A percentile compares a stretch with the other conserved stretches of the same genome.
These are phyloP conservation scores for Augochlorella aurata DNA, from an alignment of 2,888 invertebrate genomes.

Conservation along the genomic window DNA sequence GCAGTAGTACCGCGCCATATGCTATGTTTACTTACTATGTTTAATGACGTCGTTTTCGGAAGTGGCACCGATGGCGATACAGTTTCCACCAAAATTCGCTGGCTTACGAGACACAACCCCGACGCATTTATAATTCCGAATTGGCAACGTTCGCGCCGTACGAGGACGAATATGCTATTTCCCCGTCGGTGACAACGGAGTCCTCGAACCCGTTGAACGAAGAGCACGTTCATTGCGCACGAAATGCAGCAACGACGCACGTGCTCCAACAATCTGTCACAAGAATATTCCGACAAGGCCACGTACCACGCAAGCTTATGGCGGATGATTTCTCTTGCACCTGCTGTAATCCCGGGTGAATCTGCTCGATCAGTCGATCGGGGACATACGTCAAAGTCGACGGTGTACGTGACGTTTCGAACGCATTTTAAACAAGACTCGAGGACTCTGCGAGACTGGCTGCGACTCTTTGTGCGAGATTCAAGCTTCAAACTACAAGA, in stretches of 20 bases:
- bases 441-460: neutral
- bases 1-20: too few species aligned
- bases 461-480: neutral
- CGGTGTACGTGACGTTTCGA: constrained; percentile 3
- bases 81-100: neutral
- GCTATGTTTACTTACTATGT: neutral
- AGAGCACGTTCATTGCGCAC: constrained; percentile 55
- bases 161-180: constrained; percentile 42
- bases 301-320: constrained; percentile 31
- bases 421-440: constrained; percentile 4
- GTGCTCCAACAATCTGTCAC: constrained; percentile 63
- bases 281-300: constrained; percentile 44
- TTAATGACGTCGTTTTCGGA: neutral
- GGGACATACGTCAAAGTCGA: constrained; percentile 1
- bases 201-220: constrained; percentile 26
- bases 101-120: neutral
- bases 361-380: constrained; percentile 9
- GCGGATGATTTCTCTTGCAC: constrained; percentile 32
- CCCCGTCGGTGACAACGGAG: constrained; percentile 25
- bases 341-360: constrained; percentile 14
- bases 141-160: constrained; percentile 23
- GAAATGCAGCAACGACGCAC: constrained; percentile 59
- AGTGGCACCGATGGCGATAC: neutral
- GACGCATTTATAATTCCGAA: constrained; percentile 17
- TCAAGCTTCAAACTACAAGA: too few species aligned